Conservation (phyloP, 2,797 vertebrate genomes). For the Muscicapa striata region DNA sequence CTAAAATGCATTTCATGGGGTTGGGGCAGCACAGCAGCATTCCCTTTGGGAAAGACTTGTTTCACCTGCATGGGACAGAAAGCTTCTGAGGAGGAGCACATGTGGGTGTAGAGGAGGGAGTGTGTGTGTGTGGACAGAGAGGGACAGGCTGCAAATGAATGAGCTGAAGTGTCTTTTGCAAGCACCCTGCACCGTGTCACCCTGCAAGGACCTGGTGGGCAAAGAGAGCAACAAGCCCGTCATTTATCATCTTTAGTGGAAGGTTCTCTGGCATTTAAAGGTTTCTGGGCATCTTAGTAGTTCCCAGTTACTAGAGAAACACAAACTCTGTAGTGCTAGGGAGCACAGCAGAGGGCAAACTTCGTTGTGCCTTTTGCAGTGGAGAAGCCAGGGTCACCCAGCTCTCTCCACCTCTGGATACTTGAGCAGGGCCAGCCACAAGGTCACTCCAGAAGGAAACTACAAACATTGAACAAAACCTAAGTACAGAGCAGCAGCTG, state of each 20-base stretch:
- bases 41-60: not conserved
- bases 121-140: not conserved
- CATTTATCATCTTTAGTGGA: not conserved
- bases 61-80: not conserved
- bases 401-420: not conserved
- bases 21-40: not conserved
- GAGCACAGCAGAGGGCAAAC: not conserved
- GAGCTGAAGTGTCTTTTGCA: not conserved
- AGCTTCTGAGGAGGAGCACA: not conserved
- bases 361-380: accelerated
- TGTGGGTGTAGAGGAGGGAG: not conserved
- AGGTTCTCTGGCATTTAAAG: not conserved
- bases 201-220: not conserved
- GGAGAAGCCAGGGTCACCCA: not conserved
- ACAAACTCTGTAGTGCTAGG: not conserved
- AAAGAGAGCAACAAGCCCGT: not conserved
- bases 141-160: not conserved
- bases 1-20: not conserved
- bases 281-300: not conserved
- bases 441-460: not conserved
- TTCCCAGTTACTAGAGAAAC: not conserved
- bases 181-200: not conserved
- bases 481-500: not conserved
- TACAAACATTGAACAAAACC: not conserved
- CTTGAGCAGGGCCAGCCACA: not conserved